These are phyloP conservation scores for Ptilonorhynchus violaceus DNA, from an alignment of 2,113 vertebrate species.

Conservation along the genomic window DNA sequence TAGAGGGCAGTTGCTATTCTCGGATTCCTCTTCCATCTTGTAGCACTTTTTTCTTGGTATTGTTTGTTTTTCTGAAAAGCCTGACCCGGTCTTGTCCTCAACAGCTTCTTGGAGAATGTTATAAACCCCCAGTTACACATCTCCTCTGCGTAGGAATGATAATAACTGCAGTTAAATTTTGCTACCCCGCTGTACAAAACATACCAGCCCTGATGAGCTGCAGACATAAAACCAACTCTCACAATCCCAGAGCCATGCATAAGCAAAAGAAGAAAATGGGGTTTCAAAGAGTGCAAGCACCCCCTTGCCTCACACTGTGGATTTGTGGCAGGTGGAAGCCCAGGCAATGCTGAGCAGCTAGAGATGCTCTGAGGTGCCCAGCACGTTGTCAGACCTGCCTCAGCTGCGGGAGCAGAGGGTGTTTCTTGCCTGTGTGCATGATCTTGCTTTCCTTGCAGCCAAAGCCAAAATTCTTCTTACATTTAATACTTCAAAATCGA, in stretches of 20 bases:
- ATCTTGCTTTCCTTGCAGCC: neutral
- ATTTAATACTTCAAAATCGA: neutral
- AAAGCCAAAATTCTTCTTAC: neutral
- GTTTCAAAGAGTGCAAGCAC: neutral
- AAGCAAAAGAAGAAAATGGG: neutral
- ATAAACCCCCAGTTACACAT: neutral
- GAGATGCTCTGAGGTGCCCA: neutral
- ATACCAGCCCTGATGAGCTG: neutral
- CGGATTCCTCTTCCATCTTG: neutral
- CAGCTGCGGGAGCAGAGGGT: accelerated
- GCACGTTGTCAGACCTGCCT: neutral
- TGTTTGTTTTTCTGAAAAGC: neutral
- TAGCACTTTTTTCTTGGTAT: neutral
- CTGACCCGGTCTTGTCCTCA: neutral
- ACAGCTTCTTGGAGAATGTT: neutral
- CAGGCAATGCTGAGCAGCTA: neutral
- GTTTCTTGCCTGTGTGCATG: neutral
- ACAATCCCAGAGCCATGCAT: neutral
- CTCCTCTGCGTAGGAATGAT: neutral
- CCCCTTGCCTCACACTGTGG: neutral
- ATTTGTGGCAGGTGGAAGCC: neutral
- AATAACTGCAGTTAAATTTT: neutral
- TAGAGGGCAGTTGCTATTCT: neutral
- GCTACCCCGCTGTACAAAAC: neutral
- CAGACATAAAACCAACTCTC: neutral